A percentile compares a stretch with the other conserved stretches of the same genome.
Evolutionary conservation across 64 coral and sea anemone genomes (phyloP).

Genomic region (Actinia equina): DNA sequence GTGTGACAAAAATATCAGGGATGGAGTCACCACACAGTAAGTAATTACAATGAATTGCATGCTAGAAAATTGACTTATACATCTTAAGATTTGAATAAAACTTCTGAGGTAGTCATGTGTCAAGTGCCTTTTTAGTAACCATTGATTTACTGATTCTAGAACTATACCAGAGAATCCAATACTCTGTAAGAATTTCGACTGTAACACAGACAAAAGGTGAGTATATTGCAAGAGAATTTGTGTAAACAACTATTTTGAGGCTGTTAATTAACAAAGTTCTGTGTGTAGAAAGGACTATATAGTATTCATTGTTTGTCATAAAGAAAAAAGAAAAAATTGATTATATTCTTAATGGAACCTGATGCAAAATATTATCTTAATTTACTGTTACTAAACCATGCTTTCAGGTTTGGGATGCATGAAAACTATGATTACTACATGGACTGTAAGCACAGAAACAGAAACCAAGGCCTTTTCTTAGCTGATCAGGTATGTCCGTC

Average conservation of each 20-base stretch:
- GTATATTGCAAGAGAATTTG: not conserved
- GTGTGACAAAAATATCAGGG: slow-evolving; percentile 68
- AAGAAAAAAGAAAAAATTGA: too few species aligned
- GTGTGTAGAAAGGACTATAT: too few species aligned
- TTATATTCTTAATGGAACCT: too few species aligned
- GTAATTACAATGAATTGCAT: slow-evolving; percentile 8
- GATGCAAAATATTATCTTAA: too few species aligned
- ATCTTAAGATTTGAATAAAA: too few species aligned
- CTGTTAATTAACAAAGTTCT: too few species aligned
- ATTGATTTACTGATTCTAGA: slow-evolving; percentile 44
- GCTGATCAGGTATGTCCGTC: slow-evolving; percentile 73
- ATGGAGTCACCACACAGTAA: slow-evolving; percentile 81
- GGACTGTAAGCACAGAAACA: slow-evolving; percentile 65
- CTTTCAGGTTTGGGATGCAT: slow-evolving; percentile 90
- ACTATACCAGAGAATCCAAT: slow-evolving; percentile 82
- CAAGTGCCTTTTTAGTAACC: too few species aligned
- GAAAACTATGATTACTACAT: slow-evolving; percentile 92
- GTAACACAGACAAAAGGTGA: slow-evolving; percentile 84
- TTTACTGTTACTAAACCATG: not conserved
- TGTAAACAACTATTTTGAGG: too few species aligned
- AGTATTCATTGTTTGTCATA: too few species aligned
- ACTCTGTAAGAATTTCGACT: slow-evolving; percentile 84
- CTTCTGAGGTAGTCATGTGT: too few species aligned
- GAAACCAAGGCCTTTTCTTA: slow-evolving; percentile 84
- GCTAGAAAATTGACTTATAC: too few species aligned